Percentiles rank a stretch among this genome's conserved stretches.
These are phyloP conservation scores for Euura lappo DNA, from an alignment of 1,140 invertebrate species.

Conservation along the genomic window DNA sequence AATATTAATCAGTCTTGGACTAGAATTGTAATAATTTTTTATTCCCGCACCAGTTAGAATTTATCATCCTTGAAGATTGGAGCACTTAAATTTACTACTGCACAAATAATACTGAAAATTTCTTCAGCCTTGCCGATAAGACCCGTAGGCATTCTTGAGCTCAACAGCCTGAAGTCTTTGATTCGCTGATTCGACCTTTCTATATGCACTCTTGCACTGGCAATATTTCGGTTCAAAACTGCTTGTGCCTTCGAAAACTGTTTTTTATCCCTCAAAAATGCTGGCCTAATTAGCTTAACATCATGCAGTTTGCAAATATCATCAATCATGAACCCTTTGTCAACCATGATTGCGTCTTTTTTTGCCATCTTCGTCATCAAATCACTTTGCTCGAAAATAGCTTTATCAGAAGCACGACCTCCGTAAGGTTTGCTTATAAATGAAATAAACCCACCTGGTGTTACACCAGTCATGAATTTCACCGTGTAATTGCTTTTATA, in stretches of 20 bases:
- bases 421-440: conserved; percentile 40
- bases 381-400: conserved; percentile 24
- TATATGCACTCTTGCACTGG: conserved; percentile 7
- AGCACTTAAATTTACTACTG: conserved; percentile 9
- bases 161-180: conserved; percentile 35
- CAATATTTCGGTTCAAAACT: conserved; percentile 37
- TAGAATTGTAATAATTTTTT: no score
- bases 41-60: no score
- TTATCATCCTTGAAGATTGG: conserved; percentile 13
- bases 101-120: conserved; percentile 18
- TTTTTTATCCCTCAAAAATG: conserved; percentile 20
- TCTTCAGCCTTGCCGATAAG: conserved; percentile 13
- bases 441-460: conserved; percentile 34
- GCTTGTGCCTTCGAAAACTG: conserved; percentile 30
- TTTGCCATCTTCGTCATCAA: not conserved
- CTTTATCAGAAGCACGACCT: conserved; percentile 37
- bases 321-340: conserved; percentile 25
- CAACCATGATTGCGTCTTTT: conserved; percentile 18
- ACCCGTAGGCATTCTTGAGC: conserved; percentile 10
- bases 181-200: conserved; percentile 35
- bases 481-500: conserved; percentile 39
- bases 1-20: no score
- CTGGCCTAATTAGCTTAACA: conserved; percentile 13
- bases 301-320: conserved; percentile 18
- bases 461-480: conserved; percentile 42